Conservation (phyloP, 2,888 invertebrate genomes). For the Calameuta pallipes region DNA sequence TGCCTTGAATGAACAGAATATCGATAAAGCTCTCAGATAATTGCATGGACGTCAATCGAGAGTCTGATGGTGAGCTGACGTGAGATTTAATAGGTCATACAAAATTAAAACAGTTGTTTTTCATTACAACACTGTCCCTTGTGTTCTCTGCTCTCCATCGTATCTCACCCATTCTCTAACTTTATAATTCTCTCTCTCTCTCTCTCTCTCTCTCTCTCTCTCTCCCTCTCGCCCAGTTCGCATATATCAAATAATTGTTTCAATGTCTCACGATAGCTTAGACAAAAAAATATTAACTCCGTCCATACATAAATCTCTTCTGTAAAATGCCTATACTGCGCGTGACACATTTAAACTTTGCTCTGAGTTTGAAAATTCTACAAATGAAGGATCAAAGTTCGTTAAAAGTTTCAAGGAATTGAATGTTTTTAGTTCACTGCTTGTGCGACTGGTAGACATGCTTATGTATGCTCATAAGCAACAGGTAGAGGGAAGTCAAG, state of each 20-base stretch:
- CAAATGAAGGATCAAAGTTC: background rate
- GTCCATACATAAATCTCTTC: too few relatives aligned
- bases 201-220: background rate
- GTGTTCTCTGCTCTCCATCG: background rate
- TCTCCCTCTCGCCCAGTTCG: background rate
- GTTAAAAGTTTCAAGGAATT: background rate
- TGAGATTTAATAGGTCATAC: constrained; percentile 9
- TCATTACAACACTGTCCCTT: background rate
- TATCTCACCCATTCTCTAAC: background rate
- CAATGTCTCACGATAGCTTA: background rate
- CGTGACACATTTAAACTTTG: background rate
- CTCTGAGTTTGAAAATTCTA: background rate
- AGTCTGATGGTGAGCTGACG: background rate
- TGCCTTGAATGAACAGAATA: background rate
- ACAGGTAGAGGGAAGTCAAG: background rate
- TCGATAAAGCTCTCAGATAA: background rate
- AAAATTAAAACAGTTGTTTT: constrained; percentile 5
- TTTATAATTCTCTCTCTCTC: background rate
- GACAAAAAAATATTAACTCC: background rate
- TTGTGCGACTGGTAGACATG: background rate
- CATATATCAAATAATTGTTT: background rate
- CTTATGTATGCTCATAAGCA: background rate
- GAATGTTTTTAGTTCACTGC: too few relatives aligned
- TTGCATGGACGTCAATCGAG: background rate
- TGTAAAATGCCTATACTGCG: too few relatives aligned